Conservation (phyloP, 2,797 vertebrate genomes). For the Molossus alvarezi region DNA sequence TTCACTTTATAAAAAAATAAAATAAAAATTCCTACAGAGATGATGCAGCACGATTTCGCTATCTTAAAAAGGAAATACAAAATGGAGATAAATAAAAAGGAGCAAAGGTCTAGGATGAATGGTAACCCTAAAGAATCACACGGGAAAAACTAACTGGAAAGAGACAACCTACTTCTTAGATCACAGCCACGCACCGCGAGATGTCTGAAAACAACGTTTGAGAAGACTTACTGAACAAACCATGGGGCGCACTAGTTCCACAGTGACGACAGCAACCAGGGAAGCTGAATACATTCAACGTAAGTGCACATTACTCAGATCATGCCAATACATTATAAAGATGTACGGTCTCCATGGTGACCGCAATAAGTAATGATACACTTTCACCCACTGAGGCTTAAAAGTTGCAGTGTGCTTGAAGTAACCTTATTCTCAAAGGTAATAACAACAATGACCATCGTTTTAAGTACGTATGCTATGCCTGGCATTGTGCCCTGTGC, state of each 20-base stretch:
- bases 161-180: neutral
- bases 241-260: neutral
- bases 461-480: conserved; percentile 28
- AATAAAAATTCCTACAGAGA: conserved; percentile 13
- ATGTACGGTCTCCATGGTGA: neutral
- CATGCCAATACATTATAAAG: conserved; percentile 34
- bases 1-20: too few relatives aligned
- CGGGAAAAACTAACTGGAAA: conserved; percentile 23
- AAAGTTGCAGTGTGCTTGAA: conserved; percentile 33
- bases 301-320: conserved; percentile 15
- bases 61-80: neutral
- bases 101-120: conserved; percentile 17
- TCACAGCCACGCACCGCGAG: neutral
- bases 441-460: conserved; percentile 13
- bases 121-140: neutral
- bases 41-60: neutral
- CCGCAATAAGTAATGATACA: conserved; percentile 42
- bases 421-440: conserved; percentile 17
- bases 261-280: neutral
- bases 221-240: neutral
- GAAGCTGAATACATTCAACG: neutral
- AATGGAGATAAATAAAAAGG: neutral
- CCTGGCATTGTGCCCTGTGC: neutral
- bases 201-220: conserved; percentile 9
- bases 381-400: conserved; percentile 12